phyloP scores from a whole-genome alignment of 2,113 vertebrate genomes.

The Phrynosoma platyrhinos region DNA sequence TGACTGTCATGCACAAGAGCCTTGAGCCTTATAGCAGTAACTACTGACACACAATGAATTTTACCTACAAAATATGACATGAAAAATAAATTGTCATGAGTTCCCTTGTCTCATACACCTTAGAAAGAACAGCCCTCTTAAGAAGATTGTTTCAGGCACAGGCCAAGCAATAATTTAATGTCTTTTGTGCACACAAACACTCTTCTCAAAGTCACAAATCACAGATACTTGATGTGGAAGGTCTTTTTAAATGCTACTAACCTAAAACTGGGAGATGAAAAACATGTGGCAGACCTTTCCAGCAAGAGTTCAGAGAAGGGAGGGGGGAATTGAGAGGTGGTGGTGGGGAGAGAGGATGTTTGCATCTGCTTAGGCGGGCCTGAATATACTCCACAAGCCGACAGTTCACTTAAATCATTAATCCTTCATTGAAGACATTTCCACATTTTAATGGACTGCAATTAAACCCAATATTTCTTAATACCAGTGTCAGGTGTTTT shows the following conservation, averaged over 20 bases:
- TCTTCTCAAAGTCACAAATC: constrained; percentile 78
- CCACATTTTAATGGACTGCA: constrained; percentile 80
- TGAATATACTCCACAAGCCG: constrained; percentile 74
- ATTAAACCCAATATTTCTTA: constrained; percentile 83
- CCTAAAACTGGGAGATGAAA: constrained; percentile 79
- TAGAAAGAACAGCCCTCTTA: constrained; percentile 15
- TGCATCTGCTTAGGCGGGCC: constrained; percentile 74
- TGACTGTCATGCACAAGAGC: no score
- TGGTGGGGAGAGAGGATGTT: constrained; percentile 69
- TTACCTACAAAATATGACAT: constrained; percentile 38
- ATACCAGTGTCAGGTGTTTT: constrained; percentile 85
- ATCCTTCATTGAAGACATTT: constrained; percentile 76
- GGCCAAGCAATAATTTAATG: constrained; percentile 78
- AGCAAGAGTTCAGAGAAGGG: constrained; percentile 67
- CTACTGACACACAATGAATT: background rate
- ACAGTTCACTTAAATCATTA: constrained; percentile 82
- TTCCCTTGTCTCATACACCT: constrained; percentile 40
- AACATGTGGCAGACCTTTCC: constrained; percentile 79
- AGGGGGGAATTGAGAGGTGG: constrained; percentile 7
- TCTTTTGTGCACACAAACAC: constrained; percentile 76
- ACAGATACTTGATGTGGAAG: constrained; percentile 69
- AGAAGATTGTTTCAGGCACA: constrained; percentile 71
- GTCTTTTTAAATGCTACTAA: constrained; percentile 76
- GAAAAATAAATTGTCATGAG: constrained; percentile 28
- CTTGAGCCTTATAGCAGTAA: background rate